Conservation (phyloP, 2,888 invertebrate genomes). For the Galerucella calmariensis region DNA sequence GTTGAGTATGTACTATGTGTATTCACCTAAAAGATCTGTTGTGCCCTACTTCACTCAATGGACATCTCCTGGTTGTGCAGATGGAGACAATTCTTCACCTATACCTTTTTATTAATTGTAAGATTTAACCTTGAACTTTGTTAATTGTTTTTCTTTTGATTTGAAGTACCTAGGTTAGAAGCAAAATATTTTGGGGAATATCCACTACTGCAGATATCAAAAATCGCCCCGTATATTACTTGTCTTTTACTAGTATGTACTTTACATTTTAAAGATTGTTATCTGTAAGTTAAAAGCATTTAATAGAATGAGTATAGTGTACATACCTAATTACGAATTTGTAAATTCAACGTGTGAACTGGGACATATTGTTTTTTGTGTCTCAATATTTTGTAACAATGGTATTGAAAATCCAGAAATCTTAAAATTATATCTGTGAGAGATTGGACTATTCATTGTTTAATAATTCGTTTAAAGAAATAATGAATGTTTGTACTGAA, state of each 20-base stretch:
- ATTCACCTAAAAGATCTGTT: too few species aligned
- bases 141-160: too few species aligned
- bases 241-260: neutral
- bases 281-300: neutral
- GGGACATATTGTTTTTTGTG: constrained; percentile 40
- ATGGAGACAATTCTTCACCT: too few species aligned
- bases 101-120: too few species aligned
- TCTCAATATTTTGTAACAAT: constrained; percentile 52
- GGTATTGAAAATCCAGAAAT: constrained; percentile 37
- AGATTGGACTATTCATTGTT: constrained; percentile 28
- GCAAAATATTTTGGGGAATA: too few species aligned
- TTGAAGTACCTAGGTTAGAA: too few species aligned
- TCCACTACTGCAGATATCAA: too few species aligned
- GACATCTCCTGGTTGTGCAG: too few species aligned
- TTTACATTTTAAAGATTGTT: neutral
- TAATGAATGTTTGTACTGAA: constrained; percentile 27
- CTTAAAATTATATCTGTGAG: constrained; percentile 31
- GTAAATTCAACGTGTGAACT: constrained; percentile 48
- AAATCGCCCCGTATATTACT: neutral
- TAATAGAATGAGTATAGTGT: constrained; percentile 20
- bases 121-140: too few species aligned
- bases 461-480: constrained; percentile 27
- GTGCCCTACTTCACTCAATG: too few species aligned
- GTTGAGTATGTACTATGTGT: too few species aligned
- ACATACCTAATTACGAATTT: constrained; percentile 33